phyloP scores from a whole-genome alignment of 2,888 invertebrate genomes.

The Ennomos fuscantarius region DNA sequence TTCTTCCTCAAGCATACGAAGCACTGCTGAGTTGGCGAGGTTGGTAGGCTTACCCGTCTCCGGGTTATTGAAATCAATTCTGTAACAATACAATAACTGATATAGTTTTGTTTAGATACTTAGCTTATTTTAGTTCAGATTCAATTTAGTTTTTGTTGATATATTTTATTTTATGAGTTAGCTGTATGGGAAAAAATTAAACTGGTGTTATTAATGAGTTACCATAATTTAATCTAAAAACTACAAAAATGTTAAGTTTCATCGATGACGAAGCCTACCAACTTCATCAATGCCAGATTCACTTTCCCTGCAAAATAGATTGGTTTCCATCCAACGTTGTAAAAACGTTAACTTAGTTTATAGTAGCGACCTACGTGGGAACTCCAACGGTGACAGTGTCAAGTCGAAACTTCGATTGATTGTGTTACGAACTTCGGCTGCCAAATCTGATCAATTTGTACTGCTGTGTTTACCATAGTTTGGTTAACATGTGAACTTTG shows the following conservation, averaged over 20 bases:
- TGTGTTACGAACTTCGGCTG: conserved; percentile 43
- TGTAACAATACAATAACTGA: conserved; percentile 70
- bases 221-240: conserved; percentile 7
- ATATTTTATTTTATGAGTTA: too few relatives aligned
- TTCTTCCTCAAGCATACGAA: conserved; percentile 94
- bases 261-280: conserved; percentile 8
- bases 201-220: too few relatives aligned
- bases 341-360: conserved; percentile 60
- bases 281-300: conserved; percentile 29
- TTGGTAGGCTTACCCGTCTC: conserved; percentile 90
- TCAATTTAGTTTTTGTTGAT: too few relatives aligned
- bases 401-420: conserved; percentile 44
- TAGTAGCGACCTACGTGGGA: conserved; percentile 63
- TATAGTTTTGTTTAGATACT: background rate
- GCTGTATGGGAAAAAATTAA: too few relatives aligned
- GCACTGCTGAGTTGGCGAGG: conserved; percentile 93
- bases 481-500: too few relatives aligned
- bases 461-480: background rate
- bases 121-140: too few relatives aligned
- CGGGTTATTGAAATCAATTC: conserved; percentile 92
- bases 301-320: conserved; percentile 58
- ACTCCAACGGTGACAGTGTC: conserved; percentile 44
- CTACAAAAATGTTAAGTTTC: conserved; percentile 5
- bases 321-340: conserved; percentile 60
- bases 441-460: conserved; percentile 36